A percentile compares a stretch with the other conserved stretches of the same genome.
phyloP scores from a whole-genome alignment of 2,797 vertebrate species.

The Liasis olivaceus region DNA sequence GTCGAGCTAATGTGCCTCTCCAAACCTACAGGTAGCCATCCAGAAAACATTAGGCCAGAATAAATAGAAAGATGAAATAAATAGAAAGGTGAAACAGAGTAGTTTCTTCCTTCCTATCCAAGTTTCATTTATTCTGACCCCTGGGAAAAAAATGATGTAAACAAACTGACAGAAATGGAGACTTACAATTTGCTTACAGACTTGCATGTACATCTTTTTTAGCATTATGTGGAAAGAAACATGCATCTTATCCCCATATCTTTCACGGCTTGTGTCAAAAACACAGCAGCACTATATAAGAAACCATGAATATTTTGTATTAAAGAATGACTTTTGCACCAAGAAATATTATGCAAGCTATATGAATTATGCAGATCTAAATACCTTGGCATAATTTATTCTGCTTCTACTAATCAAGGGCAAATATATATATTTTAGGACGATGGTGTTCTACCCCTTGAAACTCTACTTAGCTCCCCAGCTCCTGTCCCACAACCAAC shows the following conservation, averaged over 20 bases:
- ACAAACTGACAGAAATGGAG: background rate
- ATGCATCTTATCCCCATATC: background rate
- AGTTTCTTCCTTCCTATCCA: background rate
- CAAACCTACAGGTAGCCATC: conserved; percentile 80
- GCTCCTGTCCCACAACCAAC: background rate
- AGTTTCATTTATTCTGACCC: background rate
- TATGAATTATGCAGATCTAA: background rate
- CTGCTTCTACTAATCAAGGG: background rate
- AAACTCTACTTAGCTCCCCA: background rate
- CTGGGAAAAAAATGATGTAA: background rate
- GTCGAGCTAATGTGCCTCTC: conserved; percentile 90
- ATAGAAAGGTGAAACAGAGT: background rate
- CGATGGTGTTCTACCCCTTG: background rate
- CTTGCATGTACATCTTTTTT: background rate
- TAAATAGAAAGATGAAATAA: background rate
- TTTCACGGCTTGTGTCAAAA: background rate
- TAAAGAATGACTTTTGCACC: background rate
- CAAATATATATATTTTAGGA: background rate
- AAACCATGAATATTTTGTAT: background rate
- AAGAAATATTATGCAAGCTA: background rate
- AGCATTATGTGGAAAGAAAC: background rate
- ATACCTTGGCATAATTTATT: background rate
- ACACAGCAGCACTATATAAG: background rate
- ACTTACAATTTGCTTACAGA: too few relatives aligned
- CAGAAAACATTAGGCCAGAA: background rate